Base-by-base conservation (phyloP, 53 echinoderm and acorn worm species). In the Echinarachnius parma region DNA sequence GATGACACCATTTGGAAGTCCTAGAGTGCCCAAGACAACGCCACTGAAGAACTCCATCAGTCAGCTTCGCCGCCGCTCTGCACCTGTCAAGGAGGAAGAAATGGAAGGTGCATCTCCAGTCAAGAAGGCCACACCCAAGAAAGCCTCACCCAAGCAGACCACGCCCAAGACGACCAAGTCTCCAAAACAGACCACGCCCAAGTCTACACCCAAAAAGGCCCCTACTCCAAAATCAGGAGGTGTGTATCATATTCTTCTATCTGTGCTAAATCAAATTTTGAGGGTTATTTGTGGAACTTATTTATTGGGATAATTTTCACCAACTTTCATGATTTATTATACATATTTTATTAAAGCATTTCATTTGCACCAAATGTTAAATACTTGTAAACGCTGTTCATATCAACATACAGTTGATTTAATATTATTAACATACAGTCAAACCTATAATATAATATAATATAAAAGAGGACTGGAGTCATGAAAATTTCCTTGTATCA, bases 1-100 rank as follows among this genome's bases (percentile, higher is more conserved):
- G 96, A 84, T 85, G 64, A 79, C 85, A 28, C 77, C 88, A 4
- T 80, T 92, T 36, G 98, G 92, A 55, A 98, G 98, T 56, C 98
- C 98, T 1, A 85, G 92, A 29, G 77, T 85, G 31, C 98, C 91
- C 24, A 39, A 80, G 4, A 81, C 82, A 5, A 82, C 92, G 26
- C 82, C 92, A 7, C 81, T 98, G 77, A 98, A 98, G 80, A 92
- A 80, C 32, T 82, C 85, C 72, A 98, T 98, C 57, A 82, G 84
- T 24, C 84, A 87, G 50, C 78, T 98, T 28, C 61, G 87, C 9
- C 84, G 98, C 15, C 77, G 86, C 16, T 98, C 98, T 36, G 91
- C 92, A 24, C 92, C 98, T 15, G 91, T 98, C 4, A 82, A 70
- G 46, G 98, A 98, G 61, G 84, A 62, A 26, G 84, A 88, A 25